Evolutionary conservation across 2,797 vertebrate genomes (phyloP), one percentile per base, ranked within the genome.

Genomic region (Leucoraja ocellata): DNA sequence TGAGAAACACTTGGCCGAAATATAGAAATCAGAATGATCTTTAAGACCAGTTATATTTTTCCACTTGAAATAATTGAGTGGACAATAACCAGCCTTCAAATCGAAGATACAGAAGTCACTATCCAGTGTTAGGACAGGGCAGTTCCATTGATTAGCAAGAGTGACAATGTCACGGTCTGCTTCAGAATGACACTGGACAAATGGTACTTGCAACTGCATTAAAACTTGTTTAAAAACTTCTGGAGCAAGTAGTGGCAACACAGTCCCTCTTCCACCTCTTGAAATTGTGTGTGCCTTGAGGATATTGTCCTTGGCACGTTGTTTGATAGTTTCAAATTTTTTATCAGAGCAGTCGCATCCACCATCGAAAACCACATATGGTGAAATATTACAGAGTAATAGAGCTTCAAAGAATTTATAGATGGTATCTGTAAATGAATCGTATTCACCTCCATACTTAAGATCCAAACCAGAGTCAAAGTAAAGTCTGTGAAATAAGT

Each of bases 61-160:
- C 98, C 98, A 99, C 77, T 98, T 96, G 94, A 99, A 99, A 94
- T 96, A 97, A 54, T 79, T 95, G 68, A 98, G 94, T 0, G 98
- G 98, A 94, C 98, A 96, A 95, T 98, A 99, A 1, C 98, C 99
- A 93, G 95, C 97, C 94, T 96, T 96, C 93, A 99, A 95, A 93
- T 98, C 97, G 95, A 98, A 99, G 94, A 99, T 97, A 94, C 96
- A 99, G 94, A 99, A 99, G 95, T 99, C 99, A 93, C 98, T 99
- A 94, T 99, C 99, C 0, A 97, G 98, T 4, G 97, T 97, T 92
- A 99, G 95, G 63, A 99, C 97, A 0, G 98, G 98, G 81, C 98
- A 99, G 73, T 95, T 96, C 98, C 98, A 99, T 73, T 97, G 96
- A 94, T 96, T 97, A 61, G 98, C 99, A 93, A 99, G 96, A 39